Percentiles rank a stretch among this genome's conserved stretches.
These are phyloP conservation scores for Caenorhabditis briggsae DNA, from an alignment of 1,140 invertebrate species.

Conservation along the genomic window DNA sequence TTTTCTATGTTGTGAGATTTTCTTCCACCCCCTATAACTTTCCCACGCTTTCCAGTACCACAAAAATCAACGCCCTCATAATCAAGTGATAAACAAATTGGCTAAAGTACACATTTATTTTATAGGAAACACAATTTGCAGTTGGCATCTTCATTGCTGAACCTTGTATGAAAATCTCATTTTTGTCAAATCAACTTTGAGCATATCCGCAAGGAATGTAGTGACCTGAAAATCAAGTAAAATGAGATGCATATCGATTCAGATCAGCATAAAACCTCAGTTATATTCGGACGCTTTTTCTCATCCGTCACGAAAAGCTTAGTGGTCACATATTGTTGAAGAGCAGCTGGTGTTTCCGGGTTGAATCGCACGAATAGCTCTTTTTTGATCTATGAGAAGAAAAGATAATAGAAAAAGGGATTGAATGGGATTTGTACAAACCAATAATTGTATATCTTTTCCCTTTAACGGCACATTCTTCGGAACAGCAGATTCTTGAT, in stretches of 20 bases:
- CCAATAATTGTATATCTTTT: conserved; percentile 6
- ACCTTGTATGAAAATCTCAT: not conserved
- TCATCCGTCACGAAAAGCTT: conserved; percentile 20
- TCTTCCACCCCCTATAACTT: no score
- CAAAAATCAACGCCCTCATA: no score
- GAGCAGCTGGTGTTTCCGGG: not conserved
- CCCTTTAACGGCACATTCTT: not conserved
- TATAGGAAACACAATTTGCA: no score
- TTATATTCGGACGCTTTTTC: conserved; percentile 2
- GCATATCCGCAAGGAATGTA: conserved; percentile 10
- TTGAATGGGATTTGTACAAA: not conserved
- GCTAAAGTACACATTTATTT: no score
- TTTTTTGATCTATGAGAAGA: conserved; percentile 3
- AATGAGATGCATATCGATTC: not conserved
- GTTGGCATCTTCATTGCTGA: not conserved
- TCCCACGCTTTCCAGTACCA: no score
- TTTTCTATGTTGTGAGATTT: no score
- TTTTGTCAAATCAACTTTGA: conserved; percentile 36
- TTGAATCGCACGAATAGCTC: conserved; percentile 40
- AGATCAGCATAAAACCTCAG: not conserved
- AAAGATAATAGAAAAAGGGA: not conserved
- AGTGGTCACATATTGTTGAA: conserved; percentile 15
- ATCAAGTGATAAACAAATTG: no score
- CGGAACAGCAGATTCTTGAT: conserved; percentile 22
- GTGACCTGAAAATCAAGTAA: not conserved